These are phyloP conservation scores for Drosophila colorata DNA, from an alignment of 2,888 invertebrate genomes.

Conservation along the genomic window DNA sequence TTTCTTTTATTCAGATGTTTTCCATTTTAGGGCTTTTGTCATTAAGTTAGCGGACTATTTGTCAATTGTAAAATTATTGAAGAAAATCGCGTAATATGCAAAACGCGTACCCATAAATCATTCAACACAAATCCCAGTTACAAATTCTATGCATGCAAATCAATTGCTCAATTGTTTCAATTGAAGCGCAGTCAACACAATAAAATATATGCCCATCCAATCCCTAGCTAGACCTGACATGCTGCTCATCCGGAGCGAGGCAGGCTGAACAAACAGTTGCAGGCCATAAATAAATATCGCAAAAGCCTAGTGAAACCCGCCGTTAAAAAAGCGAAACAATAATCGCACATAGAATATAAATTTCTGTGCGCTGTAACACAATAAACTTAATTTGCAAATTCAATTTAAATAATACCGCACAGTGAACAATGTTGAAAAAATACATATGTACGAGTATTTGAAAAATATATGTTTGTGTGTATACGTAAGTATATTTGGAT, in stretches of 20 bases:
- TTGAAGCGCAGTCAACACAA: conserved; percentile 54
- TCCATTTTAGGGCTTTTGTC: conserved; percentile 4
- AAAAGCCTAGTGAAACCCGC: conserved; percentile 59
- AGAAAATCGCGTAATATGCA: conserved; percentile 23
- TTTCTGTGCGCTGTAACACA: conserved; percentile 55
- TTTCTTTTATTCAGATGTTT: not conserved
- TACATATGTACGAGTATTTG: not conserved
- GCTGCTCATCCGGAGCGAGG: conserved; percentile 18
- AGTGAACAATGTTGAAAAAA: conserved; percentile 29
- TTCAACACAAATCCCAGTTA: conserved; percentile 71
- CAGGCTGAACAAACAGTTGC: conserved; percentile 59
- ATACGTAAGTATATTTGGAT: not conserved
- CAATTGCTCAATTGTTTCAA: conserved; percentile 78
- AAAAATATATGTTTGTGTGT: not conserved
- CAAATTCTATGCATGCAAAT: conserved; percentile 75
- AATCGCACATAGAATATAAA: conserved; percentile 74
- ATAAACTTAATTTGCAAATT: conserved; percentile 79
- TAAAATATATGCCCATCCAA: conserved; percentile 42
- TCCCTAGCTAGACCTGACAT: conserved; percentile 18
- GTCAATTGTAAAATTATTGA: conserved; percentile 34
- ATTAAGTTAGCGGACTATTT: conserved; percentile 24
- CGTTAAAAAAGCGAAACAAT: conserved; percentile 45
- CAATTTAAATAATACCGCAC: conserved; percentile 76
- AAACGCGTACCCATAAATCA: conserved; percentile 68
- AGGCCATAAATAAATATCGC: conserved; percentile 77